Evolutionary conservation across 2,113 vertebrate species (phyloP).

Genomic region (Lampris incognitus): DNA sequence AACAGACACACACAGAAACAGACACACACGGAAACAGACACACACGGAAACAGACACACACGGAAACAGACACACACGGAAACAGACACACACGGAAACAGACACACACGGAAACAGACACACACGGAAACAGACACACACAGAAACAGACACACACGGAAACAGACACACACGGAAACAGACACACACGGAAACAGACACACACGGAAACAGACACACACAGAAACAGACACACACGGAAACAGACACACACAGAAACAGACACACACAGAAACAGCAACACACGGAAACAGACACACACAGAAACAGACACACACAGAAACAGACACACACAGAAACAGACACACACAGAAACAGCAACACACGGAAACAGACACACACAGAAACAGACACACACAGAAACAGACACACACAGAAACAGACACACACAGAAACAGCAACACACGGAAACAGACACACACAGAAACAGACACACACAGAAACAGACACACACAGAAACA

Average conservation of each 20-base stretch:
- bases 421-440: too few relatives aligned
- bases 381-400: neutral
- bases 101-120: neutral
- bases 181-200: neutral
- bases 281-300: neutral
- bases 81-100: constrained; percentile 2
- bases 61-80: neutral
- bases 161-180: neutral
- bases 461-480: neutral
- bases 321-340: neutral
- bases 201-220: neutral
- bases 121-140: neutral
- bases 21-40: constrained; percentile 4
- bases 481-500: constrained; percentile 3
- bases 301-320: neutral
- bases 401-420: constrained; percentile 3
- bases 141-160: constrained; percentile 4
- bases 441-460: neutral
- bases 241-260: neutral
- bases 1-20: neutral
- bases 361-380: neutral
- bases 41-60: neutral
- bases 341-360: neutral
- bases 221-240: neutral
- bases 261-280: neutral